A percentile compares a stretch with the other conserved stretches of the same genome.
Evolutionary conservation across 2,113 vertebrate species (phyloP).

Genomic region (Ptychochromis oligacanthus): DNA sequence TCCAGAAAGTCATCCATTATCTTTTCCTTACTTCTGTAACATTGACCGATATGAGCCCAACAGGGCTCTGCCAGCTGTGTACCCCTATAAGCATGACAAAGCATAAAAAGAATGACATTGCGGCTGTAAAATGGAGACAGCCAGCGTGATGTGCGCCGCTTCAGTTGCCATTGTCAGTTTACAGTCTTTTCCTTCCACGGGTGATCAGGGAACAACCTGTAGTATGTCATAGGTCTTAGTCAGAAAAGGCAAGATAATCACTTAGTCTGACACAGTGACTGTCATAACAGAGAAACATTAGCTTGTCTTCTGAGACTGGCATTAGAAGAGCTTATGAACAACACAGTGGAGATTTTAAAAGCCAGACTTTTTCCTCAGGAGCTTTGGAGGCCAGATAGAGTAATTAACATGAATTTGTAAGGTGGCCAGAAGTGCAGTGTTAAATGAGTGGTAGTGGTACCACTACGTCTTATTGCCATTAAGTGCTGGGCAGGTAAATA

Average conservation of each 20-base stretch:
- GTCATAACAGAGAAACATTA: not conserved
- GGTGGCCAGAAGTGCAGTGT: not conserved
- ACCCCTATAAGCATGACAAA: not conserved
- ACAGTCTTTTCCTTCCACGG: accelerated
- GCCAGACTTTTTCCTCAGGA: not conserved
- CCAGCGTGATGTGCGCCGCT: not conserved
- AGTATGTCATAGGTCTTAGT: not conserved
- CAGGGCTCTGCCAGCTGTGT: not conserved
- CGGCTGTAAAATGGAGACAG: not conserved
- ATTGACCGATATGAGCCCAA: too few relatives aligned
- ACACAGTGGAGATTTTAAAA: not conserved
- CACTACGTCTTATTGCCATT: not conserved
- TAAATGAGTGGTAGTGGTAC: not conserved
- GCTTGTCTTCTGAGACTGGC: not conserved
- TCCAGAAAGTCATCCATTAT: too few relatives aligned
- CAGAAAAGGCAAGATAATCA: not conserved
- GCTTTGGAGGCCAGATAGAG: not conserved
- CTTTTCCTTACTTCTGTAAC: not conserved
- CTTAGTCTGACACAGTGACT: not conserved
- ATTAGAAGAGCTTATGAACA: slow-evolving; percentile 1
- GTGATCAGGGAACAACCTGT: not conserved
- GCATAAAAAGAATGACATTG: not conserved
- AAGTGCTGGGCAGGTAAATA: not conserved
- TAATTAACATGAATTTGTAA: not conserved
- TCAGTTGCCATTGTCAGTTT: not conserved